A percentile compares a stretch with the other conserved stretches of the same genome.
Conservation (phyloP, 2,888 invertebrate species). For the Euspilapteryx auroguttella region DNA sequence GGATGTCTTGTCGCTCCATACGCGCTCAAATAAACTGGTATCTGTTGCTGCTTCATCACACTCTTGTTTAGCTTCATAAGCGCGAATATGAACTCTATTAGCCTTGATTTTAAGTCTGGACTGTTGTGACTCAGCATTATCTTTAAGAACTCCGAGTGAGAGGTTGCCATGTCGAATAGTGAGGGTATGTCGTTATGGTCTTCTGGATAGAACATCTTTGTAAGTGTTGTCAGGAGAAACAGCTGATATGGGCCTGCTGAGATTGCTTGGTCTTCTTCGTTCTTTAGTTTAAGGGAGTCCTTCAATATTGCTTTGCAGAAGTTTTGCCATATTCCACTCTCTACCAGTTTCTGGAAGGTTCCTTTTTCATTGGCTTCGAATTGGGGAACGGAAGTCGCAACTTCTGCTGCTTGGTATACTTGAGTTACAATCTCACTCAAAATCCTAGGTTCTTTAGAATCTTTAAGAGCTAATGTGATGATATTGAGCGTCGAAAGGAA, state of each 20-base stretch:
- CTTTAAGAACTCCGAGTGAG: slow-evolving; percentile 77
- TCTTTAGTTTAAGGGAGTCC: slow-evolving; percentile 58
- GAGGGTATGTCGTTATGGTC: slow-evolving; percentile 49
- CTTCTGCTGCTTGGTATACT: slow-evolving; percentile 26
- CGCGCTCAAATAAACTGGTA: slow-evolving; percentile 76
- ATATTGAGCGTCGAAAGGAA: slow-evolving; percentile 59
- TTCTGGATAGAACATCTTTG: slow-evolving; percentile 55
- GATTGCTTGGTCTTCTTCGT: slow-evolving; percentile 21
- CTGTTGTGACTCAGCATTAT: slow-evolving; percentile 61
- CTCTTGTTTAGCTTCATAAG: slow-evolving; percentile 66
- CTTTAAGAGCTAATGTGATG: slow-evolving; percentile 46
- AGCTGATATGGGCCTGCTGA: slow-evolving; percentile 49
- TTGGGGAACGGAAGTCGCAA: slow-evolving; percentile 23
- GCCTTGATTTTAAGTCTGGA: slow-evolving; percentile 56
- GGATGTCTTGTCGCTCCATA: slow-evolving; percentile 73
- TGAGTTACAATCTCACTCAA: slow-evolving; percentile 20
- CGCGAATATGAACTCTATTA: slow-evolving; percentile 66
- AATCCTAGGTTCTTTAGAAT: slow-evolving; percentile 18
- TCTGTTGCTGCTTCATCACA: slow-evolving; percentile 67
- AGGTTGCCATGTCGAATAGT: slow-evolving; percentile 73
- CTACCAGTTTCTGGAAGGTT: slow-evolving; percentile 34
- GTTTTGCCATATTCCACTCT: slow-evolving; percentile 57
- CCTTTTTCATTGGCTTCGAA: slow-evolving; percentile 18
- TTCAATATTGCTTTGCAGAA: slow-evolving; percentile 69
- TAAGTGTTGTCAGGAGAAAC: slow-evolving; percentile 53